These are phyloP conservation scores for Sinhomidia bicolor DNA, from an alignment of 2,888 invertebrate species.

Conservation along the genomic window DNA sequence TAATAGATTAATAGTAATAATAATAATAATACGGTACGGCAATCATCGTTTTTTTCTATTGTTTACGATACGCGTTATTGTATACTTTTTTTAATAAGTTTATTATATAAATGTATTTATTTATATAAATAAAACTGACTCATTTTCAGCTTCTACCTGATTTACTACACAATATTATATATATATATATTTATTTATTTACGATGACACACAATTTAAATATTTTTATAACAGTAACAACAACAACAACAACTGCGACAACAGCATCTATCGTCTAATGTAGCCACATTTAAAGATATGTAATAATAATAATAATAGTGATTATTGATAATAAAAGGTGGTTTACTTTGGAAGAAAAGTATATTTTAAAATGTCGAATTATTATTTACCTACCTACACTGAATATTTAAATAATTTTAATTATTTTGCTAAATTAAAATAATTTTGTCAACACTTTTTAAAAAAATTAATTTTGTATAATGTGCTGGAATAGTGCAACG, in stretches of 20 bases:
- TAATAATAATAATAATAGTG: constrained; percentile 37
- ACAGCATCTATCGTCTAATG: constrained; percentile 68
- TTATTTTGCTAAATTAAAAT: not conserved
- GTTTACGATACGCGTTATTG: constrained; percentile 4
- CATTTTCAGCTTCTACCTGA: constrained; percentile 4
- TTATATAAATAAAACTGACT: constrained; percentile 27
- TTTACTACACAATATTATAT: constrained; percentile 37
- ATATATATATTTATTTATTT: too few species aligned
- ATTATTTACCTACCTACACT: not conserved
- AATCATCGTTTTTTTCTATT: not conserved
- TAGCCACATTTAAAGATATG: constrained; percentile 62
- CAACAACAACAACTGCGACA: constrained; percentile 48
- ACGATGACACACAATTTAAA: constrained; percentile 46
- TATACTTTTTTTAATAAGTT: not conserved
- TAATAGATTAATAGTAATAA: constrained; percentile 21
- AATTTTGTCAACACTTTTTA: not conserved
- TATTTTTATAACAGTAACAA: constrained; percentile 29
- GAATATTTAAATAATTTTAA: too few species aligned
- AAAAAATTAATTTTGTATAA: not conserved
- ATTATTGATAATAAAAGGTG: not conserved
- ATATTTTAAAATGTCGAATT: not conserved
- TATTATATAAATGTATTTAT: constrained; percentile 7
- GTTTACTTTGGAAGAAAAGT: not conserved
- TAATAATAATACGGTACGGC: constrained; percentile 29
- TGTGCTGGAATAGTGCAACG: too few species aligned